A percentile compares a stretch with the other conserved stretches of the same genome.
phyloP scores from a whole-genome alignment of 2,888 invertebrate genomes.

The Ashinkailepas kermadecensis region DNA sequence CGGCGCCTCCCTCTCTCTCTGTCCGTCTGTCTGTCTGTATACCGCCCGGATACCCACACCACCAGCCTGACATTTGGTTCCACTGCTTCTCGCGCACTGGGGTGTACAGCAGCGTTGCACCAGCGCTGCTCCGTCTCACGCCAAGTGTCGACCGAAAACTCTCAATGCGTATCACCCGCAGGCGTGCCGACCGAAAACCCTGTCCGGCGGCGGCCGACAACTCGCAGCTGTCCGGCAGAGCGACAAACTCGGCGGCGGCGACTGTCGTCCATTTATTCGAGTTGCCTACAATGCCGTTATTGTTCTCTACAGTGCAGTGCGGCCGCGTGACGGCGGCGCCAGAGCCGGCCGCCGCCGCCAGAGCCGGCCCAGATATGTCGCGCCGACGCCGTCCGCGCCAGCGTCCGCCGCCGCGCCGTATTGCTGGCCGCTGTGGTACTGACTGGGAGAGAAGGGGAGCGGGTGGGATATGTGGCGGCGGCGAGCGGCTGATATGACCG shows the following conservation, averaged over 20 bases:
- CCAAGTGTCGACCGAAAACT: no score
- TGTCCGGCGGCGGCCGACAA: no score
- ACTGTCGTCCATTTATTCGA: constrained; percentile 5
- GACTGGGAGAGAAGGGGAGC: background rate
- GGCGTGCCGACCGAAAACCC: no score
- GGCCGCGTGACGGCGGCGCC: background rate
- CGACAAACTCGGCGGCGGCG: background rate
- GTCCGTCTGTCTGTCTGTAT: no score
- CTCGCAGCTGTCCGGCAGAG: no score
- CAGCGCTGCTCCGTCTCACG: no score
- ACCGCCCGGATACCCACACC: no score
- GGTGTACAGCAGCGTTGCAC: no score
- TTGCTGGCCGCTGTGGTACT: background rate
- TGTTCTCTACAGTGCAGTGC: background rate
- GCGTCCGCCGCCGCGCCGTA: background rate
- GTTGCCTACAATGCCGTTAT: constrained; percentile 14
- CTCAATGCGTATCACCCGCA: no score
- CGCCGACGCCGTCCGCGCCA: background rate
- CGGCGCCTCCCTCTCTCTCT: no score
- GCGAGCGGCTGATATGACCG: background rate
- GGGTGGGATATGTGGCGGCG: background rate
- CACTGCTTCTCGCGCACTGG: no score
- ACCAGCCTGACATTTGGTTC: no score
- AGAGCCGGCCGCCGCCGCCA: background rate
- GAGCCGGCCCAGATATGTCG: background rate